Conservation (phyloP, 2,888 invertebrate genomes). For the Arge pagana region DNA sequence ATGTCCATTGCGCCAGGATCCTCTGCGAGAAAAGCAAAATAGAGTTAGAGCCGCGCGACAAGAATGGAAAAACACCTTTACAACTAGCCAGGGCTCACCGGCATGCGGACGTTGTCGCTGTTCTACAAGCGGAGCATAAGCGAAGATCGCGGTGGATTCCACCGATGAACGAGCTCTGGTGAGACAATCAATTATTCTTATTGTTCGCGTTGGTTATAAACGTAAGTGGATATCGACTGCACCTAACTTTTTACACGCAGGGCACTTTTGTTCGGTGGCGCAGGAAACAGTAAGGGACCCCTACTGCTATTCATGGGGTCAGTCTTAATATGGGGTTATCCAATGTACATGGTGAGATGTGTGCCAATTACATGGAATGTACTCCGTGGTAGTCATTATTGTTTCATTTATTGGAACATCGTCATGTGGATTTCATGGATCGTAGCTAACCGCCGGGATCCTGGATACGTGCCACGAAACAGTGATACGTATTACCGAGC, state of each 20-base stretch:
- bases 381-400: slow-evolving; percentile 82
- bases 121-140: slow-evolving; percentile 81
- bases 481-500: slow-evolving; percentile 89
- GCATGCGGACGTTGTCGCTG: slow-evolving; percentile 81
- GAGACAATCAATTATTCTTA: slow-evolving; percentile 28
- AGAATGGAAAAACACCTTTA: slow-evolving; percentile 89
- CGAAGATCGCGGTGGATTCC: slow-evolving; percentile 83
- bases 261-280: slow-evolving; percentile 87
- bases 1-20: slow-evolving; percentile 82
- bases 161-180: slow-evolving; percentile 83
- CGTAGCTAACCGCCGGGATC: slow-evolving; percentile 85
- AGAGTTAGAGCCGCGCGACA: slow-evolving; percentile 84
- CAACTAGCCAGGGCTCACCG: slow-evolving; percentile 88
- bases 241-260: slow-evolving; percentile 44
- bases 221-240: neutral
- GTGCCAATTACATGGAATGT: slow-evolving; percentile 91
- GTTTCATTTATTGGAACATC: slow-evolving; percentile 88
- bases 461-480: slow-evolving; percentile 81
- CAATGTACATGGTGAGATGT: slow-evolving; percentile 90
- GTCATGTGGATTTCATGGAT: slow-evolving; percentile 95
- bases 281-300: slow-evolving; percentile 89
- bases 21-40: slow-evolving; percentile 91
- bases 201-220: neutral
- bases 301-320: slow-evolving; percentile 83
- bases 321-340: slow-evolving; percentile 89